Evolutionary conservation across 2,113 vertebrate genomes (phyloP), one percentile per base, ranked within the genome.

Genomic region (Grammomys dolichurus): DNA sequence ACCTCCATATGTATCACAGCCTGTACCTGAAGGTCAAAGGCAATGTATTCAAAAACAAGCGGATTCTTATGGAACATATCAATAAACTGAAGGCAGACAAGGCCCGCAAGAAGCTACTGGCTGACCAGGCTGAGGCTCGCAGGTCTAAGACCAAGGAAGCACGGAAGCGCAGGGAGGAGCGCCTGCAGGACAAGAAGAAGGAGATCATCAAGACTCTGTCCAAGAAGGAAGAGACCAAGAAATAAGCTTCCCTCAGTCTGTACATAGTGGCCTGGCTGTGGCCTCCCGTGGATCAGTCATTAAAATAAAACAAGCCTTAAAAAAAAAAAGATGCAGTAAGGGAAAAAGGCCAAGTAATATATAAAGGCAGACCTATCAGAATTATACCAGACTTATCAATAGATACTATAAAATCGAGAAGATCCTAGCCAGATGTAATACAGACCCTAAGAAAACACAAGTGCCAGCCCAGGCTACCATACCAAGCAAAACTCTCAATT

Each of bases 11-110:
- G 99, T 99, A 99, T 92, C 99, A 99, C 98, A 99, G 99, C 98
- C 99, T 99, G 43, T 99, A 99, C 98, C 99, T 99, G 98, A 99
- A 99, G 97, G 99, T 99, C 24, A 99, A 99, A 98, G 99, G 99
- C 28, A 99, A 99, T 0, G 99, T 99, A 93, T 99, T 99, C 98
- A 99, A 99, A 98, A 99, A 99, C 98, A 99, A 99, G 98, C 98
- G 99, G 65, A 99, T 99, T 97, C 99, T 99, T 46, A 99, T 99
- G 99, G 99, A 99, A 96, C 99, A 99, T 98, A 99, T 99, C 97
- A 99, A 99, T 98, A 99, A 99, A 96, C 99, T 99, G 97, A 99
- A 99, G 99, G 99, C 99, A 0, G 99, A 99, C 97, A 99, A 99
- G 91, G 99, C 99, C 97, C 99, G 99, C 99, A 99, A 99, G 99